Percentiles rank a stretch among this genome's conserved stretches.
phyloP scores from a whole-genome alignment of 2,888 invertebrate genomes.

The Criorhina ranunculi region DNA sequence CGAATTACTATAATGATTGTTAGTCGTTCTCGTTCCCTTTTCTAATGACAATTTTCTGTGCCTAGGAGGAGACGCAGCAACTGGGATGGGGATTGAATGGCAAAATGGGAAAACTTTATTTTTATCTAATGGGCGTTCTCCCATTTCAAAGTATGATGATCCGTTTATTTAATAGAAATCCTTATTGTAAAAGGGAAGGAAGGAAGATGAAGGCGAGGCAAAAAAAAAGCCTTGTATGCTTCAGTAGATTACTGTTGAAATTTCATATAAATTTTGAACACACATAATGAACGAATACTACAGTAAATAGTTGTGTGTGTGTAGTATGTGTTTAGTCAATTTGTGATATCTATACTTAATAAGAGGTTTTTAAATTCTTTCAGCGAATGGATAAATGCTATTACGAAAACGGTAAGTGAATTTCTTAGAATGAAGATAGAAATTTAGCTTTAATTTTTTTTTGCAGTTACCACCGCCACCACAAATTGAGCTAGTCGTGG shows the following conservation, averaged over 20 bases:
- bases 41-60: slow-evolving; percentile 59
- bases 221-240: slow-evolving; percentile 27
- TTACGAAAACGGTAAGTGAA: slow-evolving; percentile 90
- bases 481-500: slow-evolving; percentile 90
- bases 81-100: slow-evolving; percentile 48
- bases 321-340: slow-evolving; percentile 1
- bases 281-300: slow-evolving; percentile 9
- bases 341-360: slow-evolving; percentile 30
- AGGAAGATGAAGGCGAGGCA: slow-evolving; percentile 4
- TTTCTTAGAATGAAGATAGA: slow-evolving; percentile 5
- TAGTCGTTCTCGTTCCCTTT: slow-evolving; percentile 52
- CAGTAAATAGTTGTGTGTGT: slow-evolving; percentile 6
- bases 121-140: slow-evolving; percentile 68
- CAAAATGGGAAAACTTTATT: slow-evolving; percentile 66
- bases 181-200: slow-evolving; percentile 20
- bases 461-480: slow-evolving; percentile 89
- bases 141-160: slow-evolving; percentile 71
- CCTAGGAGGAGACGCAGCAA: slow-evolving; percentile 1
- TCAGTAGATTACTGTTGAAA: slow-evolving; percentile 36
- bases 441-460: slow-evolving; percentile 37
- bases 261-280: slow-evolving; percentile 28
- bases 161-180: slow-evolving; percentile 66
- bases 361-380: slow-evolving; percentile 78
- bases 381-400: slow-evolving; percentile 92
- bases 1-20: slow-evolving; percentile 69